Percentiles rank a stretch among this genome's conserved stretches.
Conservation (phyloP, 2,113 vertebrate species). For the Ciconia boyciana region DNA sequence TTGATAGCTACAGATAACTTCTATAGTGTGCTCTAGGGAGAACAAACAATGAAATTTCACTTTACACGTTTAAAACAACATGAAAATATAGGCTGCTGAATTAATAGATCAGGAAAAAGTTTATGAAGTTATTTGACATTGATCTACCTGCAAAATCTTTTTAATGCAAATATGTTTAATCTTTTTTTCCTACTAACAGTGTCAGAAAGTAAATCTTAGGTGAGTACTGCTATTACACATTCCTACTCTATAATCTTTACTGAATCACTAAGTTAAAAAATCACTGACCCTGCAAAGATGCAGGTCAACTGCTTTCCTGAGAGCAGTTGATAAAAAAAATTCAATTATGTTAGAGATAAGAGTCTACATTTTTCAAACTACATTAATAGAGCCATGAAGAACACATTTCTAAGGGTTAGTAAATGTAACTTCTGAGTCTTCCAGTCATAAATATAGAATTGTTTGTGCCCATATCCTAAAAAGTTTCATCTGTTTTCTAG, state of each 20-base stretch:
- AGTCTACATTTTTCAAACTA: neutral
- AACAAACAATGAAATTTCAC: neutral
- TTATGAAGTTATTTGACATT: neutral
- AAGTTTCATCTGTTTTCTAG: neutral
- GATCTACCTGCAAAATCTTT: neutral
- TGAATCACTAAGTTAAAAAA: slow-evolving; percentile 7
- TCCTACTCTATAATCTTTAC: neutral
- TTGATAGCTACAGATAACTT: neutral
- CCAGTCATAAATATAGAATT: neutral
- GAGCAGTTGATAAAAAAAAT: neutral
- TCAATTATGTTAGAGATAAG: neutral
- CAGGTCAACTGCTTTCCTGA: slow-evolving; percentile 19
- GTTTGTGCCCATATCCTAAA: neutral
- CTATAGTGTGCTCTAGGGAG: neutral
- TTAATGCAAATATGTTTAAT: neutral
- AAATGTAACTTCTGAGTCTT: neutral
- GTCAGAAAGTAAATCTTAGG: neutral
- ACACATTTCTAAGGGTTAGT: neutral
- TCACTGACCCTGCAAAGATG: neutral
- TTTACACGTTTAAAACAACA: neutral
- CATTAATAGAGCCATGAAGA: neutral
- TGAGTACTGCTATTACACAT: neutral
- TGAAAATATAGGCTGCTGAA: neutral
- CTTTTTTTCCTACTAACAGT: neutral
- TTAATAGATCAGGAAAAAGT: neutral